phyloP scores from a whole-genome alignment of 2,797 vertebrate genomes.

The Hirundo rustica region DNA sequence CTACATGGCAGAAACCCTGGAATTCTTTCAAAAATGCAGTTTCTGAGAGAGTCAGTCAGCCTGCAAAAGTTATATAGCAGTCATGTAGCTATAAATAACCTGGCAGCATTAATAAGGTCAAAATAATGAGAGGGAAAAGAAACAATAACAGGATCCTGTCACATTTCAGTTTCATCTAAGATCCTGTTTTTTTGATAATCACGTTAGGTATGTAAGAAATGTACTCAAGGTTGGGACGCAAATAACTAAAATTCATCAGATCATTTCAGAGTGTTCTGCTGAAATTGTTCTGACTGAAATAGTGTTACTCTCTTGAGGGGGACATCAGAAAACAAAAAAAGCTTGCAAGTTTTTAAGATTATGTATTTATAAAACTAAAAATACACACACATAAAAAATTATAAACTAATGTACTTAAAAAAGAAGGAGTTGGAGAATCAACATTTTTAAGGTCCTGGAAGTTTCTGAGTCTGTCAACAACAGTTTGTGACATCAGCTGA shows the following conservation, averaged over 20 bases:
- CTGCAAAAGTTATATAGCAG: neutral
- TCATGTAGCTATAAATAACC: neutral
- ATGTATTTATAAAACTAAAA: neutral
- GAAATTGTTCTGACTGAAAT: neutral
- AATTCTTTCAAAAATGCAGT: neutral
- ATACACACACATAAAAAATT: neutral
- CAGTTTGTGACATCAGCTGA: neutral
- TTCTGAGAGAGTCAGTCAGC: neutral
- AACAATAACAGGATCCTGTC: neutral
- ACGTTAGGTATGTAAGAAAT: neutral
- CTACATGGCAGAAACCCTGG: neutral
- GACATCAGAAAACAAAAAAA: neutral
- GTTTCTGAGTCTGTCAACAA: neutral
- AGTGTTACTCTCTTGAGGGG: neutral
- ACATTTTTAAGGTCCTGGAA: neutral
- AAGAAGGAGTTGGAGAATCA: neutral
- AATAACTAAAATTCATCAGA: neutral
- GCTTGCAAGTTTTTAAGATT: neutral
- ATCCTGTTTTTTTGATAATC: neutral
- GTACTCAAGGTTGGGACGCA: neutral
- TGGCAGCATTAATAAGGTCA: neutral
- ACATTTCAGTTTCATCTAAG: neutral
- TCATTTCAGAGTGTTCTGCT: neutral
- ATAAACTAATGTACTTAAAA: neutral
- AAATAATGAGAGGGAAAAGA: conserved; percentile 3